Base-by-base conservation (phyloP, 2,797 vertebrate genomes). In the Pelochelys cantorii region DNA sequence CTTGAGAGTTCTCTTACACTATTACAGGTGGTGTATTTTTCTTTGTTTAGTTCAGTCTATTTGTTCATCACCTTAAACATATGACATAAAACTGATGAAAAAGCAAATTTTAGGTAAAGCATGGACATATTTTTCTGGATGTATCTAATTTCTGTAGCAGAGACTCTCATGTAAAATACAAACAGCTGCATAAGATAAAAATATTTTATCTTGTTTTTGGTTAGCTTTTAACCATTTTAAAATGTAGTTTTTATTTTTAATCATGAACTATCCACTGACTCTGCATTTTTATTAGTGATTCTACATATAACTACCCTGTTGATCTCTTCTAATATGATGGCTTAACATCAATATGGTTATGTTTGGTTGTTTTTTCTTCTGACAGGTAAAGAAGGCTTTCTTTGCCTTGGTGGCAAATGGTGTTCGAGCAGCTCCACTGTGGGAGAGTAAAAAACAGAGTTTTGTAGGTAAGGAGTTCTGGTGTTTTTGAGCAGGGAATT, bases 361-460 rank as follows among this genome's bases (percentile, higher is more conserved):
- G 4, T 88, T 90, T 53, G 79, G 20, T 59, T 86, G 82, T 27
- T 85, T 5, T 4, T 81, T 90, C 53, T 82, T 81, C 55, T 86
- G 68, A 15, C 97, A 99, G 99, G 99, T 99, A 52, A 99, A 99
- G 97, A 99, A 99, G 98, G 99, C 99, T 2, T 99, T 99, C 97
- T 99, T 99, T 95, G 99, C 99, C 86, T 98, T 99, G 98, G 99
- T 99, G 80, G 99, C 99, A 92, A 99, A 99, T 25, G 99, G 99
- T 84, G 99, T 99, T 54, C 98, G 99, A 90, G 99, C 99, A 90
- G 99, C 99, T 90, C 99, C 99, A 0, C 98, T 99, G 82, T 99
- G 99, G 99, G 99, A 99, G 97, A 99, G 99, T 77, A 99, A 99
- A 98, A 99, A 99, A 94, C 99, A 99, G 96, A 99, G 99, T 97